Evolutionary conservation across 30 jellyfish, hydroid and myxozoan genomes (phyloP).

Genomic region (Hydractinia symbiolongicarpus): DNA sequence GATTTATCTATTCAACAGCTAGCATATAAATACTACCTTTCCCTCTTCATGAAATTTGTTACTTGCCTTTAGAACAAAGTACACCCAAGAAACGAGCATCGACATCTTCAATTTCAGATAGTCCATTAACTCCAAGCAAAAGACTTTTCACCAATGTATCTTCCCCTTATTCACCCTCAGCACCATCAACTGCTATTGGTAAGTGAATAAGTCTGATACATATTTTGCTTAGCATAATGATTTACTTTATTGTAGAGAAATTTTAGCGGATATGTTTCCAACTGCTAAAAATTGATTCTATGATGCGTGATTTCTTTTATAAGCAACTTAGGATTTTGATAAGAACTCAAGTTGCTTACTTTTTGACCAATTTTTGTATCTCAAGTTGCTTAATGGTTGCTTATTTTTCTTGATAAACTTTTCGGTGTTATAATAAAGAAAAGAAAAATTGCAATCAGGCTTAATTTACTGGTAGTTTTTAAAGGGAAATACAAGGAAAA

Average conservation of each 20-base stretch:
- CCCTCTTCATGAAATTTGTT: too few relatives aligned
- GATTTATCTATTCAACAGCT: too few relatives aligned
- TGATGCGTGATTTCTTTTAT: background rate
- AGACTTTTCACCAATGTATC: background rate
- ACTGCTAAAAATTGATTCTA: background rate
- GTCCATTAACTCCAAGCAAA: too few relatives aligned
- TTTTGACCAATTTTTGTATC: constrained; percentile 17
- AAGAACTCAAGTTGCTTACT: constrained; percentile 20
- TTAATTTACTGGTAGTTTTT: too few relatives aligned
- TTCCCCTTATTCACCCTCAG: background rate
- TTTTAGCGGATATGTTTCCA: background rate
- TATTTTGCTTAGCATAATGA: background rate
- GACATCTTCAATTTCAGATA: too few relatives aligned
- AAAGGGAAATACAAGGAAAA: too few relatives aligned
- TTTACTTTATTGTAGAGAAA: background rate
- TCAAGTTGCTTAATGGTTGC: constrained; percentile 33
- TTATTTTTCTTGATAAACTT: constrained; percentile 1
- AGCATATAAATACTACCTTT: too few relatives aligned
- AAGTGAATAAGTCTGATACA: background rate
- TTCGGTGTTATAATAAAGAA: background rate
- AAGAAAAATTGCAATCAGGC: too few relatives aligned
- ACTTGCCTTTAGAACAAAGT: too few relatives aligned
- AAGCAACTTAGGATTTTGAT: background rate
- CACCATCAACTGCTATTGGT: constrained; percentile 2
- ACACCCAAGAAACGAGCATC: too few relatives aligned